Percentiles rank a stretch among this genome's conserved stretches.
Conservation (phyloP, 2,797 vertebrate genomes). For the Acipenser oxyrinchus region DNA sequence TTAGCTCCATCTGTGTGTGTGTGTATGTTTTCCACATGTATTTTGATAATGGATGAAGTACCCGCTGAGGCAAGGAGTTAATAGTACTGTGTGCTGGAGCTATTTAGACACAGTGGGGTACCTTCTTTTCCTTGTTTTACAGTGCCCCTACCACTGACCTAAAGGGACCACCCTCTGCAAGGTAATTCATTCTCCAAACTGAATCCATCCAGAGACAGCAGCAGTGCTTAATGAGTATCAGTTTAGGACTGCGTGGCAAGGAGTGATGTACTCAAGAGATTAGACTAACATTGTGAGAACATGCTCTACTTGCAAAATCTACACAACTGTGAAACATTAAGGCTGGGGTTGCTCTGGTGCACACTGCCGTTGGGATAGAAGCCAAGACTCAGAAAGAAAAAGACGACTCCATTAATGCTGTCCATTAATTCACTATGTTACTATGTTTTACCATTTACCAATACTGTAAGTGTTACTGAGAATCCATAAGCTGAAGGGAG, state of each 20-base stretch:
- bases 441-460: too few species aligned
- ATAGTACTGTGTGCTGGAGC: background rate
- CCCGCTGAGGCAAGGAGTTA: background rate
- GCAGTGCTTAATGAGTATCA: background rate
- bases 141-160: background rate
- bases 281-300: background rate
- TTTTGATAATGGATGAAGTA: background rate
- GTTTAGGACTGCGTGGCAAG: background rate
- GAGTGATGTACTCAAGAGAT: background rate
- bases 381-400: too few species aligned
- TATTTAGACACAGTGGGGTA: background rate
- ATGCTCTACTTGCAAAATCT: background rate
- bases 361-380: too few species aligned
- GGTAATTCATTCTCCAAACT: conserved; percentile 1
- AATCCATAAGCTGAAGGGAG: too few species aligned
- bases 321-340: background rate
- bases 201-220: background rate
- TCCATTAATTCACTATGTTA: too few species aligned
- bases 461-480: too few species aligned
- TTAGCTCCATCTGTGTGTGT: too few species aligned
- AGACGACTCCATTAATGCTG: too few species aligned
- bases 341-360: too few species aligned
- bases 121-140: background rate
- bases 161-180: background rate
- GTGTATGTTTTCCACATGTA: too few species aligned